phyloP scores from a whole-genome alignment of 1,140 invertebrate genomes.

The Neodiprion lecontei region DNA sequence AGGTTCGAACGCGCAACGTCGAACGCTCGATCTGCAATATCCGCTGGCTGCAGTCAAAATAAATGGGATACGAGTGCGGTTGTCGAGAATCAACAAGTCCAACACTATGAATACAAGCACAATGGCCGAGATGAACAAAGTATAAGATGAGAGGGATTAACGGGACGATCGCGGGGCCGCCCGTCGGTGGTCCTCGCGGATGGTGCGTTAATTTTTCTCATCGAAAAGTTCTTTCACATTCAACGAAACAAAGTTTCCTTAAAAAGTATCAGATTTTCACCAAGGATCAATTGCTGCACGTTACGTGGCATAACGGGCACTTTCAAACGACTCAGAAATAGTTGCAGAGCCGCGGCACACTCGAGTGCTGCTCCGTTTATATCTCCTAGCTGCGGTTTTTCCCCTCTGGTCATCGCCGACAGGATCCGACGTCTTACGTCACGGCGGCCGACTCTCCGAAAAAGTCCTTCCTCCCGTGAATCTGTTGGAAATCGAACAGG shows the following conservation, averaged over 20 bases:
- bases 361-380: slow-evolving; percentile 37
- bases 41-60: too few relatives aligned
- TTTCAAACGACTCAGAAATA: slow-evolving; percentile 51
- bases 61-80: too few relatives aligned
- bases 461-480: slow-evolving; percentile 44
- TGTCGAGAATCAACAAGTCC: too few relatives aligned
- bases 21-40: not conserved
- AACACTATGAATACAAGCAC: too few relatives aligned
- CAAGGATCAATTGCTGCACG: slow-evolving; percentile 57
- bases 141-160: too few relatives aligned
- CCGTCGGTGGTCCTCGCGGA: too few relatives aligned
- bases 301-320: slow-evolving; percentile 54
- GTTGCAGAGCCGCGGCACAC: slow-evolving; percentile 54
- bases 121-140: too few relatives aligned
- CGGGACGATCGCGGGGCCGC: too few relatives aligned
- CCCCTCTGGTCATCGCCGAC: slow-evolving; percentile 40
- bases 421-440: slow-evolving; percentile 37
- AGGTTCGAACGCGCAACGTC: too few relatives aligned
- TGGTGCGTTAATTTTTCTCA: too few relatives aligned
- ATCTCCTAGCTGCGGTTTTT: slow-evolving; percentile 37
- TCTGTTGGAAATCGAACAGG: slow-evolving; percentile 28
- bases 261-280: slow-evolving; percentile 36
- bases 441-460: slow-evolving; percentile 38
- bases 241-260: not conserved
- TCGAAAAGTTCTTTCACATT: not conserved